Conservation (phyloP, 2,113 vertebrate species). For the Microcebus lehilahytsara region DNA sequence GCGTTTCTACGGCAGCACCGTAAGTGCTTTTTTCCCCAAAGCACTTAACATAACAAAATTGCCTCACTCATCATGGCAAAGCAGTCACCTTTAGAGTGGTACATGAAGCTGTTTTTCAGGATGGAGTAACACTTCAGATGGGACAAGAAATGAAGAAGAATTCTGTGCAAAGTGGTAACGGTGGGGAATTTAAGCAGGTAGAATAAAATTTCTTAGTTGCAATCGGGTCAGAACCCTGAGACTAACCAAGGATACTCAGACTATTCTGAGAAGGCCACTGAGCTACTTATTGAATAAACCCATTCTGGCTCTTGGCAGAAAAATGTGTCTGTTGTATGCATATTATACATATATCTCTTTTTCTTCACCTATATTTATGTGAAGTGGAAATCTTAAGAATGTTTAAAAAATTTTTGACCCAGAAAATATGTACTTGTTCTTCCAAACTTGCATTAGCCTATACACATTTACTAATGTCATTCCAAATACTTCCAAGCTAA, state of each 20-base stretch:
- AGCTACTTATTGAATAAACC: background rate
- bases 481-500: background rate
- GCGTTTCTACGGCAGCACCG: background rate
- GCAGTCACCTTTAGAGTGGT: slow-evolving; percentile 55
- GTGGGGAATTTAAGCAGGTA: slow-evolving; percentile 37
- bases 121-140: slow-evolving; percentile 34
- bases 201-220: slow-evolving; percentile 46
- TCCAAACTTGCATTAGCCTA: background rate
- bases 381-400: background rate
- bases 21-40: slow-evolving; percentile 36
- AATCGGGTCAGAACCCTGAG: slow-evolving; percentile 47
- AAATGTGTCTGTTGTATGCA: background rate
- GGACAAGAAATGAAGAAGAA: slow-evolving; percentile 58
- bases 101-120: slow-evolving; percentile 11
- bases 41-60: slow-evolving; percentile 71
- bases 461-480: background rate
- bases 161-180: background rate
- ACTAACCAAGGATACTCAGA: background rate
- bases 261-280: background rate
- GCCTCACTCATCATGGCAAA: slow-evolving; percentile 63
- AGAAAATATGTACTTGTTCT: background rate
- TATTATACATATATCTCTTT: background rate
- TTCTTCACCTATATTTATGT: background rate
- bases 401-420: background rate
- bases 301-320: background rate